Evolutionary conservation across 2,888 invertebrate genomes (phyloP), one percentile per base, ranked within the genome.

Genomic region (Dryobotodes eremita): DNA sequence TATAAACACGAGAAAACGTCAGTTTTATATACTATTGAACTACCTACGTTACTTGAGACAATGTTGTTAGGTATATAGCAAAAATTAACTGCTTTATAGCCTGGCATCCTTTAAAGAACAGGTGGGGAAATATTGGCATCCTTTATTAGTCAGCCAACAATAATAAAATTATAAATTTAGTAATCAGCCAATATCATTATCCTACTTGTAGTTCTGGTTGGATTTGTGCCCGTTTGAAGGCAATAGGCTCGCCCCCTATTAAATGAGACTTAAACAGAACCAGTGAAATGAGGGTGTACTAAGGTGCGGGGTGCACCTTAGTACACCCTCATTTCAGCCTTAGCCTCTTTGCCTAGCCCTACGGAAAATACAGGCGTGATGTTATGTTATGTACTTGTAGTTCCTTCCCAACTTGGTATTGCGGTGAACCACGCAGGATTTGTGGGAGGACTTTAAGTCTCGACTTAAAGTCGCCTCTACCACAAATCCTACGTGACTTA

Each of bases 1-100:
- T 75, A 79, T 8, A 71, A 76, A 74, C 61, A 75, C 59, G 1
- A 64, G 26, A 65, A 68, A 69, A 79, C 48, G n/a, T 72, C 23
- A 53, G 20, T 61, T 73, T 79, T 69, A 71, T 72, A 61, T 15
- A 55, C 50, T 55, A 57, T 31, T 71, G 31, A 50, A 70, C 55
- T 73, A 68, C 72, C 73, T 74, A 77, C 73, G 36, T 74, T 42
- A 55, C 13, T 59, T 46, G 4, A 26, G 15, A 55, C 57, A 70
- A 36, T 65, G 65, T 66, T 81, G 36, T 53, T 53, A 55, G 42
- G 26, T 75, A 13, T 62, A 7, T 46, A n/a, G n/a, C 61, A 20
- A 59, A 59, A 59, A 53, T 57, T 57, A 10, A 69, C 26, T 23
- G 55, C 15, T 23, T 15, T 46, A 6, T 11, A 11, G n/a, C n/a